Percentiles rank a stretch among this genome's conserved stretches.
Evolutionary conservation across 2,888 invertebrate species (phyloP).

Genomic region (Sympetrum striolatum): DNA sequence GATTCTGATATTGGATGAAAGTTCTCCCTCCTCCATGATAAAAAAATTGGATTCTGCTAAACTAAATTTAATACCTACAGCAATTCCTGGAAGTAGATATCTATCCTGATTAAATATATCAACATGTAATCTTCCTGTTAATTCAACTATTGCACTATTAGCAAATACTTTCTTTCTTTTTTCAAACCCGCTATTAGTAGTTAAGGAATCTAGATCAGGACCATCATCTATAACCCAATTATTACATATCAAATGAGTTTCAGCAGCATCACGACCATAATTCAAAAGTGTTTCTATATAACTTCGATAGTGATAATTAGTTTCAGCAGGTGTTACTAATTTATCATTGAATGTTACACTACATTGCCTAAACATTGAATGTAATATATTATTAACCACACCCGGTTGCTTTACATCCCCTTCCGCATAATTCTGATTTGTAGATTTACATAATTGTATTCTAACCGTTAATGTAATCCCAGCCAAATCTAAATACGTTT

Average conservation of each 20-base stretch:
- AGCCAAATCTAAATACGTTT: not conserved
- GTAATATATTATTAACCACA: not conserved
- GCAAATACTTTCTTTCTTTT: not conserved
- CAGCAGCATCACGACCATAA: not conserved
- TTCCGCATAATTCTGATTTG: not conserved
- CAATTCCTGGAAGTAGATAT: too few species aligned
- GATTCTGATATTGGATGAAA: not conserved
- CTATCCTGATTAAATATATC: not conserved
- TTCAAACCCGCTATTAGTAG: not conserved
- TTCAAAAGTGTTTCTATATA: not conserved
- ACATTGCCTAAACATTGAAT: not conserved
- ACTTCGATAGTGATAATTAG: not conserved
- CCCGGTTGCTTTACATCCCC: not conserved
- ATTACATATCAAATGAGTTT: not conserved
- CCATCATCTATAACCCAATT: not conserved
- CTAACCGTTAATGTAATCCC: not conserved
- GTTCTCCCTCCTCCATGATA: not conserved
- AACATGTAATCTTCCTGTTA: not conserved
- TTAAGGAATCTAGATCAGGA: not conserved
- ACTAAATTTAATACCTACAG: not conserved
- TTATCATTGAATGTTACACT: not conserved
- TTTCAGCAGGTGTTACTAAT: not conserved
- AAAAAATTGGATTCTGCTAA: not conserved
- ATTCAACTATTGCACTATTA: not conserved
- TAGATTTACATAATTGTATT: not conserved